These are phyloP conservation scores for Sphaeramia orbicularis DNA, from an alignment of 2,797 vertebrate species.

Conservation along the genomic window DNA sequence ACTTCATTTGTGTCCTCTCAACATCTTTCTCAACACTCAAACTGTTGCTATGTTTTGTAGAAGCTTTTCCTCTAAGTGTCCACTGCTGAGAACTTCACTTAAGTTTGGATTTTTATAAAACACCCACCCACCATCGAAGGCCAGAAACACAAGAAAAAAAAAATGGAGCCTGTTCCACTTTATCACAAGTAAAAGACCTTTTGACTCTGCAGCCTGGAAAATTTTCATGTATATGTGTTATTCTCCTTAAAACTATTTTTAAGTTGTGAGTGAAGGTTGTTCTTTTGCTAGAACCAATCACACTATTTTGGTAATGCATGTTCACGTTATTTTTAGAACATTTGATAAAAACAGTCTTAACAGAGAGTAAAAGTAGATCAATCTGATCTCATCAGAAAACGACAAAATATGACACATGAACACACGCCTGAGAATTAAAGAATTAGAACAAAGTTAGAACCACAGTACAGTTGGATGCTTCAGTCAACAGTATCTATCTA, in stretches of 20 bases:
- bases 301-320: conserved; percentile 18
- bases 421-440: background rate
- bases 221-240: conserved; percentile 55
- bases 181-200: conserved; percentile 47
- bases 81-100: conserved; percentile 23
- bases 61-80: conserved; percentile 22
- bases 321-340: conserved; percentile 41
- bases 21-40: conserved; percentile 1
- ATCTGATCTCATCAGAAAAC: conserved; percentile 1
- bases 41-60: background rate
- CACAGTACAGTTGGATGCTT: no score
- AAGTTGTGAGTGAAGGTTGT: conserved; percentile 31
- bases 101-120: conserved; percentile 41
- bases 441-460: background rate
- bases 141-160: conserved; percentile 34
- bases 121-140: conserved; percentile 25
- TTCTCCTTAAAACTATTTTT: conserved; percentile 44
- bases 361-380: conserved; percentile 2
- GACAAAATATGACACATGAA: background rate
- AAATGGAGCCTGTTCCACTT: conserved; percentile 38
- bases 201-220: conserved; percentile 41
- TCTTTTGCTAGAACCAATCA: conserved; percentile 18
- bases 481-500: no score
- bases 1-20: conserved; percentile 17
- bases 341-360: conserved; percentile 20